Evolutionary conservation across 2,113 vertebrate genomes (phyloP), one percentile per base, ranked within the genome.

Genomic region (Ardeotis arabs): DNA sequence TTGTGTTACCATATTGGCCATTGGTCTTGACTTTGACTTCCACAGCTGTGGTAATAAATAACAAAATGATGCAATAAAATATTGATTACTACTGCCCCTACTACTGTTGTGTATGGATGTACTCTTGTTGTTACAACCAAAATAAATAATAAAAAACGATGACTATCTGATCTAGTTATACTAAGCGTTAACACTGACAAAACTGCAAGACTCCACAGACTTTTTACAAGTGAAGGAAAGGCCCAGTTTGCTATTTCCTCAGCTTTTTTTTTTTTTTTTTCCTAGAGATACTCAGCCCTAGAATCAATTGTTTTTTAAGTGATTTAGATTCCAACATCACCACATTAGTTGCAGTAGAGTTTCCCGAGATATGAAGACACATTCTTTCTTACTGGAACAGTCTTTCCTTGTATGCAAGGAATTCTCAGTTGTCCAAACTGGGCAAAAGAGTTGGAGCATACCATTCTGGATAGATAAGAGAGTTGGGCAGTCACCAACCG

Each of bases 341-440:
- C 27, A 31, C 12, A 45, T 45, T 31, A 28, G 7, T 24, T 81
- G 19, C 11, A 28, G 16, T 11, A n/a, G 50, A 19, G 10, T 63
- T 84, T 86, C 20, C 39, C 68, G 23, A 77, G 22, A 45, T 10
- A 9, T 21, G 33, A 75, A 53, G 39, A 39, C 31, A 4, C 5
- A 0, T 45, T 25, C 13, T 56, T 76, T 21, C n/a, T 77, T 64
- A 79, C 68, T 94, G 0, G 0, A 69, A n/a, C 10, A 58, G 15
- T 66, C 11, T 63, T 77, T 56, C 9, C 7, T 59, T 59, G 47
- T 28, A 47, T 63, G 6, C 6, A 79, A 84, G 37, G 62, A 92
- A 89, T 94, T 87, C 22, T 86, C 64, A 37, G 60, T 50, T 49
- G 33, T 88, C 33, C 45, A 70, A 78, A 56, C 3, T 72, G 37